A percentile compares a stretch with the other conserved stretches of the same genome.
Evolutionary conservation across 1,140 invertebrate genomes (phyloP).

Genomic region (Rhynchophorus ferrugineus): DNA sequence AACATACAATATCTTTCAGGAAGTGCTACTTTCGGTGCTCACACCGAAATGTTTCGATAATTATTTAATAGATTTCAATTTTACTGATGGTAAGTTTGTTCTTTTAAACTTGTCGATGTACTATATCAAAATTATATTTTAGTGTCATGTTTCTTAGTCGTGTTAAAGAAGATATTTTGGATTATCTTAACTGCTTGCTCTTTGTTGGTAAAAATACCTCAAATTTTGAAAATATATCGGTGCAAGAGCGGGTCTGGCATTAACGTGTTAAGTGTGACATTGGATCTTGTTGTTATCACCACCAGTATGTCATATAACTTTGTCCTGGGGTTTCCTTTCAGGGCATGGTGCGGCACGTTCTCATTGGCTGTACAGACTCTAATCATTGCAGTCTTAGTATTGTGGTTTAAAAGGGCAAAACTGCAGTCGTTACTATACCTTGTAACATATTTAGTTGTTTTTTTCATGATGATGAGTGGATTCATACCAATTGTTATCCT

Average conservation of each 20-base stretch:
- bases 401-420: constrained; percentile 59
- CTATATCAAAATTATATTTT: too few relatives aligned
- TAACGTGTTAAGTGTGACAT: constrained; percentile 70
- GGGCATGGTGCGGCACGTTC: constrained; percentile 87
- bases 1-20: constrained; percentile 19
- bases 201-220: constrained; percentile 86
- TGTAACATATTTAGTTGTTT: constrained; percentile 52
- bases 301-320: constrained; percentile 83
- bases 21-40: constrained; percentile 46
- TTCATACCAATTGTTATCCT: constrained; percentile 67
- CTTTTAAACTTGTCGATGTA: too few relatives aligned
- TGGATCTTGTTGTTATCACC: constrained; percentile 84
- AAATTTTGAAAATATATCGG: constrained; percentile 81
- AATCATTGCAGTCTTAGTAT: constrained; percentile 70
- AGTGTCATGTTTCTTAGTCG: constrained; percentile 78
- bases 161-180: constrained; percentile 81
- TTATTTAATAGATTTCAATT: constrained; percentile 68
- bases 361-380: constrained; percentile 87
- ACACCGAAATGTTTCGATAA: constrained; percentile 63
- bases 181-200: constrained; percentile 83
- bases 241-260: constrained; percentile 83
- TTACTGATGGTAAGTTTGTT: constrained; percentile 58
- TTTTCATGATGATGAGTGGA: constrained; percentile 65
- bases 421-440: constrained; percentile 59
- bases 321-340: constrained; percentile 85